These are phyloP conservation scores for Pseudomyrmex sp. DNA, from an alignment of 1,140 invertebrate genomes.

Conservation along the genomic window DNA sequence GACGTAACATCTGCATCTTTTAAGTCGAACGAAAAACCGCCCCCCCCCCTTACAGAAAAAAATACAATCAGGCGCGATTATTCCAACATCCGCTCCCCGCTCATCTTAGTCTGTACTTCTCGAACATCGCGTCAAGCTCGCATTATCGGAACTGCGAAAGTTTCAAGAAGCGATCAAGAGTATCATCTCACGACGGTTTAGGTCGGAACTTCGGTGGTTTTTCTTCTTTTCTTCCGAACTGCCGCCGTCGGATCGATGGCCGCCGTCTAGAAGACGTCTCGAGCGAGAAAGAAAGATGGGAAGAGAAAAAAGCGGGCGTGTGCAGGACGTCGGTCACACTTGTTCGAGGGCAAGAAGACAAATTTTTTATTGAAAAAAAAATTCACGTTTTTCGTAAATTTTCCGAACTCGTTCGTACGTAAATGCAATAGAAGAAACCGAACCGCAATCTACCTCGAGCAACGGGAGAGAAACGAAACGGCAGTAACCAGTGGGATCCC, in stretches of 20 bases:
- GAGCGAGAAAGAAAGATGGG: neutral
- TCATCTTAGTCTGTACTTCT: neutral
- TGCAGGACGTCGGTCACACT: neutral
- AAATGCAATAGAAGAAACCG: neutral
- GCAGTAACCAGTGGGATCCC: conserved; percentile 45
- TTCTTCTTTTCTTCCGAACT: neutral
- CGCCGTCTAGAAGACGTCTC: conserved; percentile 9
- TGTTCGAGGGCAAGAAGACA: neutral
- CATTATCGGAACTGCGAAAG: conserved; percentile 9
- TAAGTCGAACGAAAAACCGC: too few relatives aligned
- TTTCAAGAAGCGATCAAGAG: neutral
- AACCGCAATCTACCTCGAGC: neutral
- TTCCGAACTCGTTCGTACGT: neutral
- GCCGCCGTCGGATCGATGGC: conserved; percentile 20
- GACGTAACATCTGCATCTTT: neutral
- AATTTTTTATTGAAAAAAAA: too few relatives aligned
- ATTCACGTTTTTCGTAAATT: too few relatives aligned
- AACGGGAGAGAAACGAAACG: neutral
- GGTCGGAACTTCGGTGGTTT: neutral
- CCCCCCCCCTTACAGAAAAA: too few relatives aligned
- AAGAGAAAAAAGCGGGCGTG: neutral
- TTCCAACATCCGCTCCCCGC: neutral
- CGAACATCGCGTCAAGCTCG: too few relatives aligned
- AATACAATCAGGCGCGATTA: neutral
- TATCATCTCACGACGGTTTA: neutral